phyloP scores from a whole-genome alignment of 2,113 vertebrate genomes.

The Circaetus cinerascens region DNA sequence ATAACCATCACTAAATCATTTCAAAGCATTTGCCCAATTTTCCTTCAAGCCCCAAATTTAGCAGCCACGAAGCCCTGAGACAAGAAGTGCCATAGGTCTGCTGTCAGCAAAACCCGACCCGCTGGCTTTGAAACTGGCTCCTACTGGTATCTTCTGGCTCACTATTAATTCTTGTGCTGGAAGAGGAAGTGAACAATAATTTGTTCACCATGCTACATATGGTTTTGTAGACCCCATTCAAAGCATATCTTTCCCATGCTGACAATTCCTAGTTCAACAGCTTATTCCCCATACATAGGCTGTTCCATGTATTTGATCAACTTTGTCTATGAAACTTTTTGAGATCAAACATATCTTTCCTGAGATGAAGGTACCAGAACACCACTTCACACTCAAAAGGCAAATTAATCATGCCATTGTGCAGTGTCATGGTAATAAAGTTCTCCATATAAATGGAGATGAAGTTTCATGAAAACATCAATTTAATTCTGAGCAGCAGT shows the following conservation, averaged over 20 bases:
- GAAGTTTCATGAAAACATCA: neutral
- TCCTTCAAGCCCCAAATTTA: neutral
- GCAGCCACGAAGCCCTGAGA: neutral
- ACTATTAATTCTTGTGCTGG: neutral
- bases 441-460: neutral
- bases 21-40: neutral
- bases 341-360: neutral
- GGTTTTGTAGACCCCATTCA: neutral
- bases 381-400: neutral
- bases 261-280: neutral
- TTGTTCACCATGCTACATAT: neutral
- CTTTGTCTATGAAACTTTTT: neutral
- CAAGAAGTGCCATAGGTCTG: neutral
- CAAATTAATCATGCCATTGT: neutral
- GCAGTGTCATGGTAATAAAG: neutral
- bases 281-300: neutral
- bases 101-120: neutral
- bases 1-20: neutral
- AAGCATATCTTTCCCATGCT: neutral
- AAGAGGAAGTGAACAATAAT: neutral
- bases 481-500: neutral
- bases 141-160: neutral
- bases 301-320: neutral
- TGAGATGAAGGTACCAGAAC: neutral
- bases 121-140: neutral